Evolutionary conservation across 1,140 invertebrate species (phyloP), one percentile per base, ranked within the genome.

Genomic region (Papilio dardanus): DNA sequence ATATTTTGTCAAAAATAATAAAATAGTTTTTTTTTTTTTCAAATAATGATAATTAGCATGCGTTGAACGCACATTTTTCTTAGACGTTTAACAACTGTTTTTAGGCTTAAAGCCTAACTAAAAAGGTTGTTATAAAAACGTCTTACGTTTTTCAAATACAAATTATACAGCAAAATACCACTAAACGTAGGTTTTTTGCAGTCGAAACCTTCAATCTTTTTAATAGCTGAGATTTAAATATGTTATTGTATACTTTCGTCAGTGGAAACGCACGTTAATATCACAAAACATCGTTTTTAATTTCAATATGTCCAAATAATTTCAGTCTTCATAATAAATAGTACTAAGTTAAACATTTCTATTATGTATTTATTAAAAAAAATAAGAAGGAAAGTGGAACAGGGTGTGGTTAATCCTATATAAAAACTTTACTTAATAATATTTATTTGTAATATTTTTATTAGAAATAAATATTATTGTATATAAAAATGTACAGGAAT

Each of bases 1-100:
- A 24, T 12, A 54, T 28, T 28, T 58, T 21, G 8, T 24, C 50
- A 24, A 54, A 54, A 7, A 24, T 28, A 28, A 28, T 14, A 24
- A 58, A 58, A 28, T 14, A 28, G 6, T 7, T 54, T n/a, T n/a
- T n/a, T n/a, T n/a, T n/a, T n/a, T n/a, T n/a, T n/a, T n/a, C n/a
- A n/a, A n/a, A n/a, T n/a, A 12, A 58, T 28, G 54, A 24, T 73
- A 30, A 58, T 54, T 16, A 73, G 46, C 30, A 73, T 58, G 71
- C 71, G 71, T 73, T 33, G 71, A 58, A 73, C 71, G 71, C 71
- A 73, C 71, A 73, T n/a, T 54, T 31, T 50, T 19, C 16, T 71
- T 71, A 71, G 28, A 21, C 40, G 28, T 71, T 71, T 24, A 12
- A 58, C 24, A 54, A 73, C 14, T 31, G 7, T 31, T 71, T 40